Conservation (phyloP, 2,888 invertebrate genomes). For the Tipula lateralis region DNA sequence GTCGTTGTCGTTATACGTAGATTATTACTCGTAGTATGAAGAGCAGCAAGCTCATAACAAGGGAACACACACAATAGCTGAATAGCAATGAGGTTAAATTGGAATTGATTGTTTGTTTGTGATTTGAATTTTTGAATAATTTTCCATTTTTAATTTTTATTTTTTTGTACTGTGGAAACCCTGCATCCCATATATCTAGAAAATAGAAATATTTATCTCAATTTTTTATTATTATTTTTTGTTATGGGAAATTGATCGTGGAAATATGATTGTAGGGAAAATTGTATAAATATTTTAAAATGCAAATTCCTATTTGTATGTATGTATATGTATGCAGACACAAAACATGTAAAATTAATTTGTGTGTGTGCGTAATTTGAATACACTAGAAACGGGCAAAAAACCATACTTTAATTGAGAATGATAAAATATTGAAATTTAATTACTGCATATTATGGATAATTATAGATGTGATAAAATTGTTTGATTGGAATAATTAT, state of each 20-base stretch:
- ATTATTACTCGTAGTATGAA: not conserved
- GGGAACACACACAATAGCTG: not conserved
- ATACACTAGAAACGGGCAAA: not conserved
- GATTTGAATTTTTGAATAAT: not conserved
- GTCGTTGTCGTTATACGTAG: not conserved
- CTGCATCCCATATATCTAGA: not conserved
- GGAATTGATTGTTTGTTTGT: not conserved
- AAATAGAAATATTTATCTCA: not conserved
- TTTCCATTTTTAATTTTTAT: not conserved
- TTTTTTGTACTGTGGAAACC: too few species aligned
- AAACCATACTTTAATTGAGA: not conserved
- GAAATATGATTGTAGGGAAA: not conserved
- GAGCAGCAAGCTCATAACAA: not conserved
- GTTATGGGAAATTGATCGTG: not conserved
- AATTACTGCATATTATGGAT: too few species aligned
- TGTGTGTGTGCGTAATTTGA: too few species aligned
- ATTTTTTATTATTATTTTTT: not conserved
- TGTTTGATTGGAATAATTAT: too few species aligned
- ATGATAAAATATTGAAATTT: not conserved
- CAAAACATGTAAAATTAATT: too few species aligned
- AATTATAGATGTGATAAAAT: too few species aligned
- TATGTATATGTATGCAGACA: not conserved
- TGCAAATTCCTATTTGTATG: too few species aligned
- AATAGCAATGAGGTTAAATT: not conserved
- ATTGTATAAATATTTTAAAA: not conserved